Evolutionary conservation across 2,113 vertebrate species (phyloP).

Genomic region (Ceratotherium simum): DNA sequence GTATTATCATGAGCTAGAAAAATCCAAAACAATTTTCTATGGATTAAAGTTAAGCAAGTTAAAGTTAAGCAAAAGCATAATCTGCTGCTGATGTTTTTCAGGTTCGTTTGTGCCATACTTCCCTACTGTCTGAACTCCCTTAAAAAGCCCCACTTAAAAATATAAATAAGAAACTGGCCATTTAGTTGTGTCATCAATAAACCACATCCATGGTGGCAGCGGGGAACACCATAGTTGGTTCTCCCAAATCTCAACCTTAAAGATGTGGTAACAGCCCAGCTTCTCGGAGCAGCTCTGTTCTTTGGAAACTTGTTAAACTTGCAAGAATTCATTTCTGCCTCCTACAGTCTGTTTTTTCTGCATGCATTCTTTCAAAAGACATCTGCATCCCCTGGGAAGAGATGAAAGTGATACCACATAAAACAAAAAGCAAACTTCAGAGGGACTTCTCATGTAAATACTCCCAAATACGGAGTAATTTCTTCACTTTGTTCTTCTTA

Average conservation of each 20-base stretch:
- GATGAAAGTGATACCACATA: slow-evolving; percentile 53
- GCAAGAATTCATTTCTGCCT: slow-evolving; percentile 41
- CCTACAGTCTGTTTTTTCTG: slow-evolving; percentile 30
- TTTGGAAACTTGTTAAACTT: background rate
- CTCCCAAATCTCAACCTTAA: background rate
- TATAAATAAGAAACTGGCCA: background rate
- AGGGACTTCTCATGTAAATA: slow-evolving; percentile 7
- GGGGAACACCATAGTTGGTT: background rate
- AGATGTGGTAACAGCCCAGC: background rate
- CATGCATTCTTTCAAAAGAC: slow-evolving; percentile 55
- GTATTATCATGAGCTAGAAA: slow-evolving; percentile 44
- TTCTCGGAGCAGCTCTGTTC: background rate
- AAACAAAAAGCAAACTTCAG: slow-evolving; percentile 55
- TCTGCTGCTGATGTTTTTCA: background rate
- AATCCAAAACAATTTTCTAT: slow-evolving; percentile 36
- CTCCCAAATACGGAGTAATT: slow-evolving; percentile 33
- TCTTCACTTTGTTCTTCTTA: slow-evolving; percentile 8
- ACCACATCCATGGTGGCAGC: background rate
- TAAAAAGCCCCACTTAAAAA: background rate
- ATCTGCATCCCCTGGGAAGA: slow-evolving; percentile 44
- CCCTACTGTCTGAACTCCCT: background rate
- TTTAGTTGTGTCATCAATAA: background rate
- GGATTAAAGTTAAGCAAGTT: background rate
- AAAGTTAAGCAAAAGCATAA: background rate
- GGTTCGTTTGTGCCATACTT: background rate